A percentile compares a stretch with the other conserved stretches of the same genome.
phyloP scores from a whole-genome alignment of 2,888 invertebrate genomes.

The Cheilosia vernalis region DNA sequence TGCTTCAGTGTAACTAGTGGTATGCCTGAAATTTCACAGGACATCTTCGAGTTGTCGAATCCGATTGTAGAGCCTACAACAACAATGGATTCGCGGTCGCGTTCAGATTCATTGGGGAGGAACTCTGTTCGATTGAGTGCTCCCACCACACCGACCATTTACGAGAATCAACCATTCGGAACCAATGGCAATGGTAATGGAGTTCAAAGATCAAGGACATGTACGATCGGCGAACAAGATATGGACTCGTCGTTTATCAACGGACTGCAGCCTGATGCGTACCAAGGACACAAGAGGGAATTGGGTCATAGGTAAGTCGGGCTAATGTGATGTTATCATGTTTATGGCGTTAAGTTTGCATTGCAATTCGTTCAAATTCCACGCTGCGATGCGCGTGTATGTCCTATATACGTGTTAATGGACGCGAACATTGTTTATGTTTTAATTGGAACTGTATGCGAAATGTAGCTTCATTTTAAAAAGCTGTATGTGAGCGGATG shows the following conservation, averaged over 20 bases:
- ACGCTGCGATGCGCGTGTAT: neutral
- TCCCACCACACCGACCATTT: conserved; percentile 53
- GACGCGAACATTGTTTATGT: no score
- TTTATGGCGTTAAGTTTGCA: neutral
- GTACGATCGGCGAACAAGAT: conserved; percentile 79
- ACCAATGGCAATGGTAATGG: conserved; percentile 31
- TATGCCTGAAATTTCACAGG: conserved; percentile 85
- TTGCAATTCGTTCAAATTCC: neutral
- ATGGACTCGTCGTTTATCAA: conserved; percentile 80
- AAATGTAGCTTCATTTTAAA: no score
- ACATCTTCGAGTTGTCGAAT: conserved; percentile 85
- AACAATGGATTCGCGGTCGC: conserved; percentile 85
- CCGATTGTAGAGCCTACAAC: conserved; percentile 84
- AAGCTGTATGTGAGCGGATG: no score
- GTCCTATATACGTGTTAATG: no score
- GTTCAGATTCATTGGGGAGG: conserved; percentile 84
- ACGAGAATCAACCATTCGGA: conserved; percentile 38
- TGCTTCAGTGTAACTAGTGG: neutral
- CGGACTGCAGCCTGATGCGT: conserved; percentile 76
- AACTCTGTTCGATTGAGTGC: conserved; percentile 50
- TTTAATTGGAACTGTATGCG: no score
- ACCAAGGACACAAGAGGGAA: conserved; percentile 81
- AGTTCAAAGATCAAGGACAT: conserved; percentile 64
- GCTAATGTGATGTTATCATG: neutral
- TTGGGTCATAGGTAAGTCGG: conserved; percentile 81